Evolutionary conservation across 1,140 invertebrate genomes (phyloP), one percentile per base, ranked within the genome.

Genomic region (Apolygus lucorum): DNA sequence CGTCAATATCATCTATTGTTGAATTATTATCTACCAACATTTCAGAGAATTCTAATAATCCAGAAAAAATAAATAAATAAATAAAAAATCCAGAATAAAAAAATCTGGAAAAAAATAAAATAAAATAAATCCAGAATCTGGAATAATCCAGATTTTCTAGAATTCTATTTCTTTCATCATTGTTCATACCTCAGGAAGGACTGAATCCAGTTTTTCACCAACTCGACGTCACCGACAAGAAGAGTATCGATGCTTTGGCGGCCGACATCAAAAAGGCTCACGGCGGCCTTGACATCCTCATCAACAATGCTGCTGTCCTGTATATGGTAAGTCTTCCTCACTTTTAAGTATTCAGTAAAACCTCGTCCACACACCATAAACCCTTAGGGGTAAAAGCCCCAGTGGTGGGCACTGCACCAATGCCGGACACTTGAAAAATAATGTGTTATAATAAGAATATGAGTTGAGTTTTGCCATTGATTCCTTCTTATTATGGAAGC

Each of bases 251-350:
- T 34, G 77, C 71, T 1, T 83, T 91, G 49, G 76, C 79, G 0
- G 80, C 85, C 70, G 86, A 83, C 74, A 74, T 95, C 0, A 80
- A 85, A 75, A 74, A 83, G 27, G 84, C 82, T 22, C 84, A 93
- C 78, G 86, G 84, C 13, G 88, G 90, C 0, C 77, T 95, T 1
- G 91, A 95, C 81, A 73, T 94, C 28, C 78, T 94, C 14, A 83
- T 95, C 0, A 93, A 93, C 76, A 94, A 95, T 82, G 92, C 91
- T 64, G 91, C 85, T 0, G 92, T 93, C 68, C 71, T 72, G 11
- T 75, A 71, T 52, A 71, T 73, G 28, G 63, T 73, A 24, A 68
- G 22, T 42, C 62, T 17, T 49, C 17, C 17, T 49, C 34, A 49
- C 34, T 17, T 49, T 49, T 49, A 49, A 49, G 34, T 49, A 49